Evolutionary conservation across 35 echinoderm and acorn worm genomes (phyloP), one percentile per base, ranked within the genome.

Genomic region (Acanthaster planci): DNA sequence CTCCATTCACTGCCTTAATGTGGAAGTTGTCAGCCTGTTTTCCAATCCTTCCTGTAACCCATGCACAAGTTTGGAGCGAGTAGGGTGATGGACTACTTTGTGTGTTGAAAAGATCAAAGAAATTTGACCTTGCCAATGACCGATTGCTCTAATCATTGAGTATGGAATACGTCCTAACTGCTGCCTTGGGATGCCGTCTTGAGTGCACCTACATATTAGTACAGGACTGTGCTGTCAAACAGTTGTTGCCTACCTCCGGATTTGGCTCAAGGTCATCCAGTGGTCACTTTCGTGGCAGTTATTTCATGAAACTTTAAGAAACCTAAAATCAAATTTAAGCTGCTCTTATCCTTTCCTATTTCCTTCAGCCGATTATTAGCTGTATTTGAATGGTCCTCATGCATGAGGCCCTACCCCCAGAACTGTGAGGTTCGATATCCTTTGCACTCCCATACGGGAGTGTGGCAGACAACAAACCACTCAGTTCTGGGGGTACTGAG

Each of bases 131-230:
- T 34, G 26, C 72, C 18, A 85, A 55, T 21, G 53, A 85, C 42
- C 37, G 16, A 31, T 85, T 85, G 26, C 67, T 85, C 55, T 78
- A 76, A 12, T 78, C 81, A 35, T 85, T 77, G 58, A 67, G 29
- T 10, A 79, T 64, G 8, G 76, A 36, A 79, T 78, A 85, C 80
- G 72, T 60, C 9, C 39, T 38, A 36, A 89, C 80, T 42, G 37
- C 35, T 22, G 52, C 51, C 6, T 53, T 5, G 40, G 38, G n/a
- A 15, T 34, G 1, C 1, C 37, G 29, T 14, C 67, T 37, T n/a
- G 86, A 54, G 59, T 59, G 80, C 2, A 88, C 57, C 34, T 67
- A 88, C 67, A 88, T 80, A 60, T 87, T 88, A 26, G 86, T 54
- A n/a, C 86, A 88, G 18, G 52, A 88, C 15, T 37, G 55, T 15